Percentiles rank a stretch among this genome's conserved stretches.
These are phyloP conservation scores for Brachionus angularis DNA, from an alignment of 1,140 invertebrate species.

Conservation along the genomic window DNA sequence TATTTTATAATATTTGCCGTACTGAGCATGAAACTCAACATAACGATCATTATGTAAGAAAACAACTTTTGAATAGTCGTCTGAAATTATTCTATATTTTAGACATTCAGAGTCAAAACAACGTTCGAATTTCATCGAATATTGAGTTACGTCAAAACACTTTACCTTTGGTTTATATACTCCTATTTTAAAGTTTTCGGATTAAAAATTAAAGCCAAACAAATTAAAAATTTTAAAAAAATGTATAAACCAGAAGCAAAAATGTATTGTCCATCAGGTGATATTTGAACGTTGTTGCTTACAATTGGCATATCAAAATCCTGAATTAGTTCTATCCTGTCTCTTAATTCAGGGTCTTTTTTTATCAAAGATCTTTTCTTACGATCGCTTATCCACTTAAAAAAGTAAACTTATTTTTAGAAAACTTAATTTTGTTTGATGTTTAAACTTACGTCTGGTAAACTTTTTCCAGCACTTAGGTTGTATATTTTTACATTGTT, in stretches of 20 bases:
- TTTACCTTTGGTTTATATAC: conserved; percentile 92
- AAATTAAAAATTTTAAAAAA: neutral
- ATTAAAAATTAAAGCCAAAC: neutral
- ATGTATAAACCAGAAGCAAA: conserved; percentile 66
- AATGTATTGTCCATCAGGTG: conserved; percentile 87
- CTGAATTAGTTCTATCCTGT: conserved; percentile 84
- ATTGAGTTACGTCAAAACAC: conserved; percentile 90
- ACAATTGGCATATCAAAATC: conserved; percentile 98
- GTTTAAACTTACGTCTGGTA: conserved; percentile 78
- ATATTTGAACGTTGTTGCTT: conserved; percentile 75
- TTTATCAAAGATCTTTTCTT: conserved; percentile 78
- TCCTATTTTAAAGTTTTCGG: conserved; percentile 60
- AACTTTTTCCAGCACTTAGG: conserved; percentile 86
- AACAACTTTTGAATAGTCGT: conserved; percentile 62
- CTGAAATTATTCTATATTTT: conserved; percentile 64
- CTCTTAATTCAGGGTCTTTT: conserved; percentile 67
- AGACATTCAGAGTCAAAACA: conserved; percentile 88
- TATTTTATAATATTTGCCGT: conserved; percentile 82
- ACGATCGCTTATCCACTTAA: conserved; percentile 85
- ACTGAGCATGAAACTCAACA: conserved; percentile 88
- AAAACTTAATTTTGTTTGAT: neutral
- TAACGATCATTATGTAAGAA: conserved; percentile 69
- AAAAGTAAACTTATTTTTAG: conserved; percentile 49
- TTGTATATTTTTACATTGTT: conserved; percentile 98
- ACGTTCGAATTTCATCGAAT: conserved; percentile 96